Percentiles rank a stretch among this genome's conserved stretches.
Conservation (phyloP, 2,113 vertebrate species). For the Passer montanus region DNA sequence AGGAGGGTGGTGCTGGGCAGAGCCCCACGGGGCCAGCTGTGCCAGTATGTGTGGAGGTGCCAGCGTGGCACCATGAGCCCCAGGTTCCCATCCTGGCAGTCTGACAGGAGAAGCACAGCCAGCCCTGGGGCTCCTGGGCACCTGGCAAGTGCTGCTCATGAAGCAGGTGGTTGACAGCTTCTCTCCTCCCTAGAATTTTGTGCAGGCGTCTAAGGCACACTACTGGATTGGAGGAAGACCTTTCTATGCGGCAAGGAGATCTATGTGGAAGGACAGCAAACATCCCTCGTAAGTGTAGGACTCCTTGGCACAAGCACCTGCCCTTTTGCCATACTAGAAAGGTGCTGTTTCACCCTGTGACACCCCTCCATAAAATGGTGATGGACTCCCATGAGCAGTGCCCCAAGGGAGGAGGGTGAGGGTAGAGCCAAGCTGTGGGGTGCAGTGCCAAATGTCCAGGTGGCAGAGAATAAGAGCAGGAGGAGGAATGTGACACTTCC, state of each 20-base stretch:
- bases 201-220: rapidly evolving
- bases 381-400: neutral
- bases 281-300: rapidly evolving
- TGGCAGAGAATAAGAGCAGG: neutral
- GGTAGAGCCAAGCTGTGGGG: neutral
- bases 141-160: neutral
- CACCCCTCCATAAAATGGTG: neutral
- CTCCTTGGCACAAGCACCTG: neutral
- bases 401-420: no score
- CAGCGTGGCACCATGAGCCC: neutral
- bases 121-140: neutral
- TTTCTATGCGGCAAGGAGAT: rapidly evolving
- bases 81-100: rapidly evolving
- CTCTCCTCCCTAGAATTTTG: neutral
- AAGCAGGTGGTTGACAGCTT: neutral
- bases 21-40: rapidly evolving
- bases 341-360: neutral
- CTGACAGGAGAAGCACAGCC: no score
- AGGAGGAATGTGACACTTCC: neutral
- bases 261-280: rapidly evolving
- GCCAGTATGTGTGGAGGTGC: neutral
- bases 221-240: neutral
- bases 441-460: neutral
- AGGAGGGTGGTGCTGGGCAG: neutral
- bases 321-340: neutral